phyloP scores from a whole-genome alignment of 2,888 invertebrate genomes.

The Pyrrhosoma nymphula region DNA sequence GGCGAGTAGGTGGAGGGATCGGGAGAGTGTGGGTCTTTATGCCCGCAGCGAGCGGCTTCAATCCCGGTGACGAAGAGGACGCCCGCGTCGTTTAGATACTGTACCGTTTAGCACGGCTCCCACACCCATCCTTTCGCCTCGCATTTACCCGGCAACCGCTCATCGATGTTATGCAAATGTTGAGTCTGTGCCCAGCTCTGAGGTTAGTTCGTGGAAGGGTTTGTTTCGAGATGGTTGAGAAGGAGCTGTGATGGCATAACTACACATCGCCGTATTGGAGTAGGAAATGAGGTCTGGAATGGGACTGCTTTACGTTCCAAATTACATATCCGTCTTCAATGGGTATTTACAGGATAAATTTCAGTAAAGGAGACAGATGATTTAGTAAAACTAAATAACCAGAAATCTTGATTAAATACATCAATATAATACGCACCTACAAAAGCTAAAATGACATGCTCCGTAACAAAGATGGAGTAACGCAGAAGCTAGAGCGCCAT shows the following conservation, averaged over 20 bases:
- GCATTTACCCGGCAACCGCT: neutral
- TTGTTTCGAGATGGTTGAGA: neutral
- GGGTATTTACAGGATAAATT: too few relatives aligned
- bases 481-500: too few relatives aligned
- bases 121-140: neutral
- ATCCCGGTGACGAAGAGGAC: neutral
- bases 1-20: neutral
- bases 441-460: too few relatives aligned
- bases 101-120: neutral
- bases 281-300: neutral
- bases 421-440: too few relatives aligned
- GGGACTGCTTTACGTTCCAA: neutral
- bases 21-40: too few relatives aligned
- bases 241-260: neutral
- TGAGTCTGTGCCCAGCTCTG: neutral
- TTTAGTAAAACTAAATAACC: too few relatives aligned
- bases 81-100: neutral
- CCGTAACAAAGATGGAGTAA: too few relatives aligned
- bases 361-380: too few relatives aligned
- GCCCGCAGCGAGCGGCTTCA: neutral
- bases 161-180: conserved; percentile 27
- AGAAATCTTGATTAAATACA: too few relatives aligned
- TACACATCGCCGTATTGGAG: neutral
- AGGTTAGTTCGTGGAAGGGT: neutral
- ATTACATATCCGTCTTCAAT: neutral